A percentile compares a stretch with the other conserved stretches of the same genome.
phyloP scores from a whole-genome alignment of 1,140 invertebrate species.

The Bathynomus jamesi region DNA sequence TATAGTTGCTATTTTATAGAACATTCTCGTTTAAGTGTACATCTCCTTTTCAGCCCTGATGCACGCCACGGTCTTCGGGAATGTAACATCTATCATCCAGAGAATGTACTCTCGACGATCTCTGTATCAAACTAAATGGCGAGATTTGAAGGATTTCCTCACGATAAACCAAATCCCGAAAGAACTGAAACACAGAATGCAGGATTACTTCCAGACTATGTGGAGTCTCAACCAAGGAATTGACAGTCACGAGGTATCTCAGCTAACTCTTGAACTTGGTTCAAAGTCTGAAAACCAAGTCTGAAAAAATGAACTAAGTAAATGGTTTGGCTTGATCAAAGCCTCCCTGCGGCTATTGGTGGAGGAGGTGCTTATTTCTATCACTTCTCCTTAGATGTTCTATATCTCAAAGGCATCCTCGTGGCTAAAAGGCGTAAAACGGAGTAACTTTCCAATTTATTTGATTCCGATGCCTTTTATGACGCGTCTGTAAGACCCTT shows the following conservation, averaged over 20 bases:
- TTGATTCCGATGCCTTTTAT: too few relatives aligned
- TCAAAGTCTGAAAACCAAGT: too few relatives aligned
- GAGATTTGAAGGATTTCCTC: conserved; percentile 94
- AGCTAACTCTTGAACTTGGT: neutral
- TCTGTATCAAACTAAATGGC: conserved; percentile 91
- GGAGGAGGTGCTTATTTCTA: neutral
- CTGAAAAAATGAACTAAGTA: too few relatives aligned
- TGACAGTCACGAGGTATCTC: conserved; percentile 84
- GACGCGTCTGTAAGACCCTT: too few relatives aligned
- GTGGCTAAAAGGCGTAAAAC: too few relatives aligned
- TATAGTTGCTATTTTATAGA: neutral
- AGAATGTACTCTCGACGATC: conserved; percentile 95
- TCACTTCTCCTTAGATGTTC: too few relatives aligned
- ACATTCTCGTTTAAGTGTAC: neutral
- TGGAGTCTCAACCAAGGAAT: conserved; percentile 99
- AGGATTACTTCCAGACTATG: conserved; percentile 98
- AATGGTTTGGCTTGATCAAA: too few relatives aligned
- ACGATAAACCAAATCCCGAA: conserved; percentile 91
- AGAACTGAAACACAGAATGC: conserved; percentile 89
- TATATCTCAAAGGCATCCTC: too few relatives aligned
- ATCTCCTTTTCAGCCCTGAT: conserved; percentile 75
- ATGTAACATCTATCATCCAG: conserved; percentile 98
- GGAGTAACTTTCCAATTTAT: too few relatives aligned
- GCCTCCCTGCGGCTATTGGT: neutral
- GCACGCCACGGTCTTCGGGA: conserved; percentile 98